phyloP scores from a whole-genome alignment of 2,888 invertebrate species.

The Cotesia congregata region DNA sequence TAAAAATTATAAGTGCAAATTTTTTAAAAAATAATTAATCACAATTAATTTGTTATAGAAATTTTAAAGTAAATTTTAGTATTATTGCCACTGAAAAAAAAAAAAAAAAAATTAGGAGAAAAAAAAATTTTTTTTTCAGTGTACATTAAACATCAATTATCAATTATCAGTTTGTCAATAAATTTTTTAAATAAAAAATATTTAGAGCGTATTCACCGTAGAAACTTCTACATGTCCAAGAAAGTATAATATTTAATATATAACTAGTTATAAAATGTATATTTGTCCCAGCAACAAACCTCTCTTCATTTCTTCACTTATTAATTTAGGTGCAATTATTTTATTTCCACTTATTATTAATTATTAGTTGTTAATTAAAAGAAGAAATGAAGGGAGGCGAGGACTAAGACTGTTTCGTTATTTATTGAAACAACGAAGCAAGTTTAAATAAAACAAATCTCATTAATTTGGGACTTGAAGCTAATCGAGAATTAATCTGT shows the following conservation, averaged over 20 bases:
- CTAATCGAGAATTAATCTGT: constrained; percentile 14
- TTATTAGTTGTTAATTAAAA: constrained; percentile 11
- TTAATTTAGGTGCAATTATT: constrained; percentile 2
- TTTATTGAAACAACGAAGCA: constrained; percentile 65
- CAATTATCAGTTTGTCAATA: too few relatives aligned
- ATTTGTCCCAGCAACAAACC: not conserved
- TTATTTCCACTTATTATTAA: not conserved
- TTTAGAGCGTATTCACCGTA: constrained; percentile 33
- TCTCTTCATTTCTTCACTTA: not conserved
- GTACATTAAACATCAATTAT: too few relatives aligned
- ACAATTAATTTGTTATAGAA: too few relatives aligned
- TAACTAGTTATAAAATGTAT: not conserved
- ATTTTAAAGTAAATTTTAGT: too few relatives aligned
- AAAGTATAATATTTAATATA: constrained; percentile 51
- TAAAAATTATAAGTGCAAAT: too few relatives aligned
- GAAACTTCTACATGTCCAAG: constrained; percentile 53
- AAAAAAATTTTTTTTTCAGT: too few relatives aligned
- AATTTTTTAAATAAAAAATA: not conserved
- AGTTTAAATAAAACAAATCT: constrained; percentile 48
- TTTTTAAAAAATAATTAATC: too few relatives aligned
- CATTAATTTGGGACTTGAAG: constrained; percentile 39
- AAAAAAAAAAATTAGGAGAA: too few relatives aligned
- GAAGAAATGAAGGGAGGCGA: constrained; percentile 32
- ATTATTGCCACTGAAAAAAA: too few relatives aligned
- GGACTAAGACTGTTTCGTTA: constrained; percentile 54